Percentiles rank a stretch among this genome's conserved stretches.
Conservation (phyloP, 2,113 vertebrate species). For the Brevimyrus niger region DNA sequence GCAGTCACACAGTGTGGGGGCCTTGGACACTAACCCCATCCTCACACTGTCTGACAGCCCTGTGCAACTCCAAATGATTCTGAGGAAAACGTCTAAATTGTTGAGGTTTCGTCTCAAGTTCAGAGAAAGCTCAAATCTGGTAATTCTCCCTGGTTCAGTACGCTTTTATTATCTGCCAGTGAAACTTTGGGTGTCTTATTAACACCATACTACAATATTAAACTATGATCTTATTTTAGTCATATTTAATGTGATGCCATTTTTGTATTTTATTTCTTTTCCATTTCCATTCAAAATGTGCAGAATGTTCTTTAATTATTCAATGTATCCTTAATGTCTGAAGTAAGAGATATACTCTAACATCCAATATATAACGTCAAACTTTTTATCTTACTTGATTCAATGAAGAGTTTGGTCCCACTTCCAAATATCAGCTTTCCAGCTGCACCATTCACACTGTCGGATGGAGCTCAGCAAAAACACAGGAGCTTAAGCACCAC, state of each 20-base stretch:
- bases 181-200: not conserved
- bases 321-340: not conserved
- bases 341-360: not conserved
- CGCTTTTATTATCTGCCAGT: not conserved
- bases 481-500: not conserved
- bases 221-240: not conserved
- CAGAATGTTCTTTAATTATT: not conserved
- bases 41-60: not conserved
- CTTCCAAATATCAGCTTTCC: constrained; percentile 33
- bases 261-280: not conserved
- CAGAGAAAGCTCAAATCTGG: not conserved
- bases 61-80: not conserved
- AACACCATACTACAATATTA: not conserved
- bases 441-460: constrained; percentile 30
- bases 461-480: constrained; percentile 18
- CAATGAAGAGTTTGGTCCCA: constrained; percentile 26
- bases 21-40: not conserved
- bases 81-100: not conserved
- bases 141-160: not conserved
- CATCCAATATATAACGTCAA: not conserved
- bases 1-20: constrained; percentile 34
- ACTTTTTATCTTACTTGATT: constrained; percentile 21
- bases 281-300: not conserved
- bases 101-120: not conserved
- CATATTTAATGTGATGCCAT: not conserved